Evolutionary conservation across 2,888 invertebrate species (phyloP).

Genomic region (Cheiracanthium punctorium): DNA sequence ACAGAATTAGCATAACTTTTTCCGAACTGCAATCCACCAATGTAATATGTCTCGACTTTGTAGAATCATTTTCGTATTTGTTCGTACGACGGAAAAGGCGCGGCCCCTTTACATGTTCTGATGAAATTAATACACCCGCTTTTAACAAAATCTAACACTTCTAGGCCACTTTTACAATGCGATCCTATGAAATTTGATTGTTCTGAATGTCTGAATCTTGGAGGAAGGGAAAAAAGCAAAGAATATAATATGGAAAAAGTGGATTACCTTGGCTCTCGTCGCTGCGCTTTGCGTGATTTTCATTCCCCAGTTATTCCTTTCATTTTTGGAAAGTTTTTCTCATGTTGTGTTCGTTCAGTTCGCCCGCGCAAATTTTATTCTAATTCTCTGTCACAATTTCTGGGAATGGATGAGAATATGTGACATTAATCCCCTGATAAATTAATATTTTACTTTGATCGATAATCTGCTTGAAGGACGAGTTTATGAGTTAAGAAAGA

Average conservation of each 20-base stretch:
- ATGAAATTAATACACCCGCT: not conserved
- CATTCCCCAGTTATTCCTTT: no score
- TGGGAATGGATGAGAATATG: no score
- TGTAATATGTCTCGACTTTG: no score
- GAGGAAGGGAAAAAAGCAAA: no score
- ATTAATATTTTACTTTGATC: not conserved
- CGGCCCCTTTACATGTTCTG: not conserved
- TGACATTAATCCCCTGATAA: no score
- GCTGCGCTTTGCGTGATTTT: not conserved
- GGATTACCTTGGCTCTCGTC: slow-evolving; percentile 7
- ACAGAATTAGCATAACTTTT: no score
- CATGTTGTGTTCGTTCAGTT: not conserved
- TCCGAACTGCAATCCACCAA: no score
- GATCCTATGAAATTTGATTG: not conserved
- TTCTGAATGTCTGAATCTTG: not conserved
- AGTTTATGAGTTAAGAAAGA: no score
- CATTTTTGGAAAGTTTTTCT: no score
- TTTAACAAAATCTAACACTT: no score
- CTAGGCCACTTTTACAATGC: not conserved
- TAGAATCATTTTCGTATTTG: no score
- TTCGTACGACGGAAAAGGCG: not conserved
- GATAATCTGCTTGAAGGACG: not conserved
- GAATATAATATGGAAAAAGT: no score
- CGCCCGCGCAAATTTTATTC: not conserved
- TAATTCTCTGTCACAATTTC: not conserved